Percentiles rank a stretch among this genome's conserved stretches.
Evolutionary conservation across 2,888 invertebrate genomes (phyloP).

Genomic region (Zootermopsis nevadensis): DNA sequence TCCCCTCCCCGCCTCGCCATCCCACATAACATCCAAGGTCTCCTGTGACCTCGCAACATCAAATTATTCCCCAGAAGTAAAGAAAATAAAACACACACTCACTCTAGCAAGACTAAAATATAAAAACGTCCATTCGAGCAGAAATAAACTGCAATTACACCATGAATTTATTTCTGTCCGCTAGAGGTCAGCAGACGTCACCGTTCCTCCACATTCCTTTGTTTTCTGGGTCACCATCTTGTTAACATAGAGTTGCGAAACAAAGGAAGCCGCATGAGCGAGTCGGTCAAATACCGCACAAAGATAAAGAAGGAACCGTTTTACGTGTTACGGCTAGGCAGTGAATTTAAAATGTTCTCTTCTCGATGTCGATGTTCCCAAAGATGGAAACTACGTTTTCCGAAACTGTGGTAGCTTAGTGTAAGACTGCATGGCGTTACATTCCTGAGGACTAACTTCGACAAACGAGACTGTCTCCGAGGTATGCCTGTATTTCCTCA

Average conservation of each 20-base stretch:
- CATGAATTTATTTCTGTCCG: conserved; percentile 28
- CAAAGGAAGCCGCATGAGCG: background rate
- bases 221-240: conserved; percentile 20
- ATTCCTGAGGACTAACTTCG: no score
- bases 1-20: background rate
- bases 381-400: no score
- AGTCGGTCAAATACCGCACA: no score
- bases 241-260: conserved; percentile 1
- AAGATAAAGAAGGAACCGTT: no score
- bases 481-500: no score
- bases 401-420: no score
- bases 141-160: background rate
- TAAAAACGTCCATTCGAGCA: background rate
- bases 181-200: conserved; percentile 13
- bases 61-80: background rate
- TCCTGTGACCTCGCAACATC: background rate
- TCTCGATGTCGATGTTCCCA: no score
- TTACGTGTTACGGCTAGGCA: no score
- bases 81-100: background rate
- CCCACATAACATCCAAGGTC: conserved; percentile 1
- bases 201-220: conserved; percentile 4
- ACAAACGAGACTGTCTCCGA: no score
- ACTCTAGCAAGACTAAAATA: background rate
- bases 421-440: no score
- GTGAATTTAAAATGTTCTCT: no score